Conservation (phyloP, 2,888 invertebrate species). For the Lobophora halterata region DNA sequence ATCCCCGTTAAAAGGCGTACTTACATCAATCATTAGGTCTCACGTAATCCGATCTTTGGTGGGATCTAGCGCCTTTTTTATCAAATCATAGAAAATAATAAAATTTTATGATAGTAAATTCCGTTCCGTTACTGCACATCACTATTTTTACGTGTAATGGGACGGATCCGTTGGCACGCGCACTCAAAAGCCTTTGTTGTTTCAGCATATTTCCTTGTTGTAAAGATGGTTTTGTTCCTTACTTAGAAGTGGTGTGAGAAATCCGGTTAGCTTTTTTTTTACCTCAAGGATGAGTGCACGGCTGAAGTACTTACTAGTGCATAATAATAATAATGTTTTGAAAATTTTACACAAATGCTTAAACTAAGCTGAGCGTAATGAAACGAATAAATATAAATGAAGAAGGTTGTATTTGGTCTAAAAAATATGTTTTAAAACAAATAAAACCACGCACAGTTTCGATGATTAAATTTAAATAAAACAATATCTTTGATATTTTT, state of each 20-base stretch:
- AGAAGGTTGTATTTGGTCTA: too few relatives aligned
- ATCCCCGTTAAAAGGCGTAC: too few relatives aligned
- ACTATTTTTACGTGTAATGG: conserved; percentile 21
- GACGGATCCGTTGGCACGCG: conserved; percentile 60
- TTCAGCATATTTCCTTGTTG: conserved; percentile 45
- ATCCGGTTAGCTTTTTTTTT: conserved; percentile 52
- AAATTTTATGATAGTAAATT: too few relatives aligned
- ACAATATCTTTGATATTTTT: conserved; percentile 3
- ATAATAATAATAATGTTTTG: too few relatives aligned
- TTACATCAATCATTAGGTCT: too few relatives aligned
- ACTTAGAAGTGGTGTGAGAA: conserved; percentile 61
- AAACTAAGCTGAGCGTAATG: neutral
- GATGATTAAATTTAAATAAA: conserved; percentile 5
- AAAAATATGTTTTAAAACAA: too few relatives aligned
- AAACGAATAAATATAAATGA: too few relatives aligned
- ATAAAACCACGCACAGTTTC: too few relatives aligned
- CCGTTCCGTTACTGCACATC: conserved; percentile 9
- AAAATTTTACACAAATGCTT: too few relatives aligned
- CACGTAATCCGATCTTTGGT: too few relatives aligned
- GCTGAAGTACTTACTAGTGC: conserved; percentile 17
- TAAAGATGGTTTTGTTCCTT: conserved; percentile 58
- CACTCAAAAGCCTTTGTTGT: conserved; percentile 51
- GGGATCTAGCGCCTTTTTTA: too few relatives aligned
- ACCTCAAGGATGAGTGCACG: conserved; percentile 24
- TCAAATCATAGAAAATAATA: too few relatives aligned